Percentiles rank a stretch among this genome's conserved stretches.
Evolutionary conservation across 2,888 invertebrate genomes (phyloP).

Genomic region (Drosophila rellima): DNA sequence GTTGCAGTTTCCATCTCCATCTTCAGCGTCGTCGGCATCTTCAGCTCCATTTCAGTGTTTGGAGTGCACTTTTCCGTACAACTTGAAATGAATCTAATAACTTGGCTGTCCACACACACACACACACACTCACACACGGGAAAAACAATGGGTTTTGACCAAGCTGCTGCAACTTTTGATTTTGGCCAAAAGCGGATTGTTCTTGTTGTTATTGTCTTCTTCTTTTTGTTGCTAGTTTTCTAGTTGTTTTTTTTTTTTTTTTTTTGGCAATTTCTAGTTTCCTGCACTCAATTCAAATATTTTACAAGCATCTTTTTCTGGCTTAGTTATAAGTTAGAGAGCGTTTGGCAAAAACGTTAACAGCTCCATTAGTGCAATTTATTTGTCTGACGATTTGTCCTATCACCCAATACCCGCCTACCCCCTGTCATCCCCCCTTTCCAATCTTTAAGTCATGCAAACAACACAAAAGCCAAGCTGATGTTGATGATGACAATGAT

Average conservation of each 20-base stretch:
- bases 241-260: conserved; percentile 3
- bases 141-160: conserved; percentile 70
- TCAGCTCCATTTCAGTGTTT: conserved; percentile 54
- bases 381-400: conserved; percentile 65
- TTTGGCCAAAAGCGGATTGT: conserved; percentile 65
- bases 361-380: conserved; percentile 81
- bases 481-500: conserved; percentile 10
- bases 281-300: conserved; percentile 73
- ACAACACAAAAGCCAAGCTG: conserved; percentile 15
- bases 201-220: conserved; percentile 24
- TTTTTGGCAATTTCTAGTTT: conserved; percentile 50
- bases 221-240: conserved; percentile 6
- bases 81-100: conserved; percentile 82
- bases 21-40: conserved; percentile 33
- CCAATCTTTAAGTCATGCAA: background rate
- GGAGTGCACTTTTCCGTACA: conserved; percentile 78
- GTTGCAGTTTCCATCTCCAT: conserved; percentile 5
- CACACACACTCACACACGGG: conserved; percentile 11
- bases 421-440: background rate
- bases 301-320: conserved; percentile 67
- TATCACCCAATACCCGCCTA: background rate
- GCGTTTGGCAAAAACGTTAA: conserved; percentile 64
- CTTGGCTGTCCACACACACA: conserved; percentile 54
- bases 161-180: conserved; percentile 44
- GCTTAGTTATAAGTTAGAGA: conserved; percentile 42